These are phyloP conservation scores for Lochmaea crataegi DNA, from an alignment of 2,888 invertebrate species.

Conservation along the genomic window DNA sequence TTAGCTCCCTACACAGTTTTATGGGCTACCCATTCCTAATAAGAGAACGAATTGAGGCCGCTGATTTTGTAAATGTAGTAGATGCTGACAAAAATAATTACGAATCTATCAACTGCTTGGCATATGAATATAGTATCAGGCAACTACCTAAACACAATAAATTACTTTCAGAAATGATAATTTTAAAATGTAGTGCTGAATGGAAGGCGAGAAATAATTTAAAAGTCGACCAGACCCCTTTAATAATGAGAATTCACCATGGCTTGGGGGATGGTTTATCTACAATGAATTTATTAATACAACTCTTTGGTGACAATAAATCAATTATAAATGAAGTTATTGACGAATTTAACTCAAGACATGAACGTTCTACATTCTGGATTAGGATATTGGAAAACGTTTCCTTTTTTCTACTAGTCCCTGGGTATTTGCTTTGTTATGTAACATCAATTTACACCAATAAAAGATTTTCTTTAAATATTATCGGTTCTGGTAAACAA, in stretches of 20 bases:
- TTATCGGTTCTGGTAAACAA: not conserved
- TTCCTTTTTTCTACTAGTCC: conserved; percentile 5
- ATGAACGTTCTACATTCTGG: not conserved
- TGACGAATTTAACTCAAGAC: conserved; percentile 10
- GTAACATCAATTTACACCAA: not conserved
- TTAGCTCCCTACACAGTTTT: conserved; percentile 10
- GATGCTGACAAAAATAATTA: conserved; percentile 2
- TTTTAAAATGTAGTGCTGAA: conserved; percentile 6
- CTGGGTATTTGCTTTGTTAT: conserved; percentile 1
- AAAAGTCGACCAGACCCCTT: not conserved
- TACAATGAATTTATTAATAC: conserved; percentile 14
- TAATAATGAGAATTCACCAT: conserved; percentile 14
- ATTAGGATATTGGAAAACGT: not conserved
- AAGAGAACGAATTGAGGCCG: conserved; percentile 5
- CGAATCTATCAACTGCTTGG: not conserved
- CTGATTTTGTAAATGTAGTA: conserved; percentile 15
- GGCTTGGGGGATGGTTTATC: conserved; percentile 19
- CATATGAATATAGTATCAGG: conserved; percentile 12
- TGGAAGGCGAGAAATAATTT: conserved; percentile 16
- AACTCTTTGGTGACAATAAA: conserved; percentile 11
- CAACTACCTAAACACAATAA: conserved; percentile 5
- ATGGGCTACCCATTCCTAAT: conserved; percentile 19
- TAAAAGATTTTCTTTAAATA: not conserved
- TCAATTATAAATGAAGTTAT: conserved; percentile 3
- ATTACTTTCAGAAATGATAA: not conserved